Evolutionary conservation across 2,888 invertebrate species (phyloP), one percentile per base, ranked within the genome.

Genomic region (Erpobdella octoculata): DNA sequence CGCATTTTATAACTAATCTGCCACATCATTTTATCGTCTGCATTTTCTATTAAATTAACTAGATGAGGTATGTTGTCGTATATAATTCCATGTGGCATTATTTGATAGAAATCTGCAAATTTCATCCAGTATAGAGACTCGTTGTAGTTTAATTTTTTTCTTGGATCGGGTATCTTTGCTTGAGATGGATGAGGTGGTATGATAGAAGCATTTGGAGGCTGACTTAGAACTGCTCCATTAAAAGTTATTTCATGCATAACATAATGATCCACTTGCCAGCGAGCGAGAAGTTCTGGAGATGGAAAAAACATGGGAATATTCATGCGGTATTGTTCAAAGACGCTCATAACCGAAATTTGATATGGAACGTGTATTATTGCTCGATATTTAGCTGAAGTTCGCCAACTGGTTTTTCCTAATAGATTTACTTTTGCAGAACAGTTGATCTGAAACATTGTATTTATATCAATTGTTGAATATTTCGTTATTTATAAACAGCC

Each of bases 151-250:
- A 38, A 64, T 12, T 74, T 73, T 58, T 74, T 71, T 67, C 72
- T 73, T 6, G 74, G 74, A 58, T 74, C 73, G 1, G 74, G 73
- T 4, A 72, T 21, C 5, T 37, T 12, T 12, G 18, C 0, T 35
- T 73, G 61, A 3, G 72, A 70, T 0, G n/a, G 4, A 70, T 71
- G 71, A 2, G 73, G 48, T 75, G 84, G 90, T 33, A 74, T 66
- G 48, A 33, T 46, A 1, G 74, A 74, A 4, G 37, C 38, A n/a
- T 31, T 35, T 6, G 46, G n/a, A 12, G 65, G 62, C 18, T 36
- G 15, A 6, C 36, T 15, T 5, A 72, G 41, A 31, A 70, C 36
- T 2, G 62, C 68, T 4, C 71, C 72, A 6, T 33, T 65, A 67
- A 67, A 72, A 0, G 73, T 72, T 33, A 71, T 62, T 35, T 73